Conservation (phyloP, 2,113 vertebrate genomes). For the Podilymbus podiceps region DNA sequence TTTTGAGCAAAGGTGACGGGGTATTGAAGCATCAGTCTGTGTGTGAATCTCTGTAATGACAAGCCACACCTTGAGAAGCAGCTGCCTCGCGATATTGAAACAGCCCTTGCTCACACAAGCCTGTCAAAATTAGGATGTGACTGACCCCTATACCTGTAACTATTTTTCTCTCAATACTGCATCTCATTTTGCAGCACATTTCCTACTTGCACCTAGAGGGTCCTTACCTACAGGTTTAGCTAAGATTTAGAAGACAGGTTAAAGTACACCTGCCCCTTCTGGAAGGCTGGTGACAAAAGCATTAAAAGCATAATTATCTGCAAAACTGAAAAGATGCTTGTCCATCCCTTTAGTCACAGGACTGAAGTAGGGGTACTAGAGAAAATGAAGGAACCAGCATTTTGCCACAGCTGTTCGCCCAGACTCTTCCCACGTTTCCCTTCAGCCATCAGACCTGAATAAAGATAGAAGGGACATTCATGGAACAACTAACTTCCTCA, state of each 20-base stretch:
- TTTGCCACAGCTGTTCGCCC: background rate
- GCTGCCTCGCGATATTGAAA: background rate
- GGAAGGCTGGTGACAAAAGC: background rate
- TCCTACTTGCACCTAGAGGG: background rate
- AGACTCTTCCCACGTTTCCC: background rate
- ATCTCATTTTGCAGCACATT: background rate
- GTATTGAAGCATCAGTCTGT: background rate
- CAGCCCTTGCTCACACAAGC: background rate
- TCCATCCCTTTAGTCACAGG: background rate
- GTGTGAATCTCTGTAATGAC: background rate
- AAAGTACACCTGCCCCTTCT: background rate
- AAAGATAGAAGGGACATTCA: background rate
- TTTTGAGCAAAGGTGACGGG: conserved; percentile 5
- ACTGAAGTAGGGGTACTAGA: background rate
- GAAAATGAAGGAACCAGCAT: background rate
- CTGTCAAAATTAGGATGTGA: background rate
- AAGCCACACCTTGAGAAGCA: background rate
- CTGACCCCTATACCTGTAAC: background rate
- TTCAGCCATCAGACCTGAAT: background rate
- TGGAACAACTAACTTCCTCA: background rate
- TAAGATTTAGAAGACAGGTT: background rate
- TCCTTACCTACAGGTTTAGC: background rate
- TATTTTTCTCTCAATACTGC: background rate
- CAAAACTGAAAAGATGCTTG: background rate
- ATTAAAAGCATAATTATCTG: background rate